Base-by-base conservation (phyloP, 2,113 vertebrate genomes). In the Eidolon helvum region DNA sequence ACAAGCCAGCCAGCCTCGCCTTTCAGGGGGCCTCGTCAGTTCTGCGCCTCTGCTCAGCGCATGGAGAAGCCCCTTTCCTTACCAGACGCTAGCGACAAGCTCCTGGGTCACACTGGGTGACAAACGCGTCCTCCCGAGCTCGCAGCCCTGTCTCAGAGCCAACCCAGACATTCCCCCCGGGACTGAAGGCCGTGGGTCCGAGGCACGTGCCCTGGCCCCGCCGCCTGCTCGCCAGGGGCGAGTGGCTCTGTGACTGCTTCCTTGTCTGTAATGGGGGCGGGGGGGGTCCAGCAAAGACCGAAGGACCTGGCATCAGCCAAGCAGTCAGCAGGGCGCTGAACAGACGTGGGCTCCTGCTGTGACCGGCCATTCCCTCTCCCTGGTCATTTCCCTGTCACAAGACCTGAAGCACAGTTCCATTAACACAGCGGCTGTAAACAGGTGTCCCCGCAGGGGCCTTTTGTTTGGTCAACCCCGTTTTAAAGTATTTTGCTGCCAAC, bases 271-370 rank as follows among this genome's bases (percentile, higher is more conserved):
- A 43, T 3, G 16, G 16, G 30, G 40, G 40, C 16, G 11, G 30
- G 40, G 40, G 53, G 4, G 14, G 16, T 6, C 30, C 0, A 2
- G 19, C 9, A 10, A 38, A 22, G 48, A 12, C 1, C 26, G 9
- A 28, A 35, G 33, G 21, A 38, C 21, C 4, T 7, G 16, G 33
- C 21, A 0, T 4, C 0, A 3, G n/a, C 7, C n/a, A n/a, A n/a
- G 61, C 9, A 0, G 30, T 33, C 19, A 0, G 48, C 1, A 0
- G 0, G 1, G 33, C 0, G 68, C 26, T 78, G 18, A 7, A 4
- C 30, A 10, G 9, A 18, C 8, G n/a, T 4, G n/a, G 40, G 21
- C 10, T 7, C 48, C 16, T n/a, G 0, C 10, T 4, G 11, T 19
- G 4, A 0, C 1, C 43, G 5, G 22, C 22, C 69, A 4, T 0